A percentile compares a stretch with the other conserved stretches of the same genome.
Conservation (phyloP, 2,888 invertebrate genomes). For the Chrysina gloriosa region DNA sequence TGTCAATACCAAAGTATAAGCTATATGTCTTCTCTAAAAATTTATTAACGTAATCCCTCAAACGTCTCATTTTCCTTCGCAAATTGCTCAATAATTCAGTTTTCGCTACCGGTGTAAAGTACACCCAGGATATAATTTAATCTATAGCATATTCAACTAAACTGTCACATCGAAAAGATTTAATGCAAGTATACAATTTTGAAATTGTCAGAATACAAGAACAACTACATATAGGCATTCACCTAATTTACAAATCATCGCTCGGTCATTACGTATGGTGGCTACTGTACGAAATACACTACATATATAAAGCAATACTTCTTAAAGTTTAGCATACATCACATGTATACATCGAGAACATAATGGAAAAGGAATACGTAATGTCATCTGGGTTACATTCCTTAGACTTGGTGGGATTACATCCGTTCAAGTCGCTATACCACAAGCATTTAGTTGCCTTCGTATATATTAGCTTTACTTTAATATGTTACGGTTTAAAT, state of each 20-base stretch:
- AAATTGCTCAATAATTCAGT: not conserved
- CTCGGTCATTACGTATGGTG: not conserved
- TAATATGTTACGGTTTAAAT: constrained; percentile 28
- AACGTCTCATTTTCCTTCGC: too few species aligned
- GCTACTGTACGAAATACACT: not conserved
- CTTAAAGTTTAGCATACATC: not conserved
- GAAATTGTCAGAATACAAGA: not conserved
- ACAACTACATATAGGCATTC: not conserved
- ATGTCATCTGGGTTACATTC: constrained; percentile 29
- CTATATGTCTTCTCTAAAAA: too few species aligned
- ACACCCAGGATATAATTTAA: not conserved
- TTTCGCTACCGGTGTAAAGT: not conserved
- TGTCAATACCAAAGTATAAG: too few species aligned
- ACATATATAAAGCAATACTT: not conserved
- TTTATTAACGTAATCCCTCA: too few species aligned
- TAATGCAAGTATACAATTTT: not conserved
- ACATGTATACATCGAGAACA: not conserved
- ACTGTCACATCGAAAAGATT: not conserved
- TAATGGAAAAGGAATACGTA: constrained; percentile 34
- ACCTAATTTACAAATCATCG: not conserved
- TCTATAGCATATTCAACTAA: not conserved
- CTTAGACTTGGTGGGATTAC: constrained; percentile 28
- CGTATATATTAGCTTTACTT: constrained; percentile 6
- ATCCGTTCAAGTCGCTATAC: constrained; percentile 23
- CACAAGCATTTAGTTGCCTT: not conserved